Base-by-base conservation (phyloP, 2,797 vertebrate species). In the Phrynocephalus guinanensis region DNA sequence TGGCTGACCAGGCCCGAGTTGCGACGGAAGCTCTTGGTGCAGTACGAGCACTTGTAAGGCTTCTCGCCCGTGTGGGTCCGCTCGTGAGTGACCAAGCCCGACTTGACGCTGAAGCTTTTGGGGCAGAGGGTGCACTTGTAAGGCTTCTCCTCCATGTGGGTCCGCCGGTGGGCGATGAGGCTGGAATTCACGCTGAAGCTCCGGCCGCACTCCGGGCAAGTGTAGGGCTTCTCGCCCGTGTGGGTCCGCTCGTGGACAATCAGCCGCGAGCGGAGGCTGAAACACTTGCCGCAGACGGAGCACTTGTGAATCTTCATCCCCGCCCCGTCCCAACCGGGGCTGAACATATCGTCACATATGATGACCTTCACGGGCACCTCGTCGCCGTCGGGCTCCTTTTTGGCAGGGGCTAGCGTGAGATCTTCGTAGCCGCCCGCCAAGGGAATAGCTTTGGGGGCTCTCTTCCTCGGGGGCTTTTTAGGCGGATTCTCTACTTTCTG, bases 31-130 rank as follows among this genome's bases (percentile, higher is more conserved):
- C 91, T 92, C 85, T 95, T 95, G n/a, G 93, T 91, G 86, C 94
- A 95, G 5, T 93, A 91, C 15, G 90, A 84, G 83, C 94, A 95
- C 67, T 93, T 91, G 83, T 94, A 95, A 2, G 93, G 94, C 79
- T 95, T 95, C 80, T 95, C 95, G 15, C 94, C 93, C 0, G 92
- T 95, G 11, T 95, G 94, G 82, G 88, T 94, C 87, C 93, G 90
- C 5, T 94, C 86, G 68, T 95, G 94, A 9, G 79, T 79, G 1
- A 88, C 85, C 24, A 88, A 71, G 2, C 87, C 87, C 0, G 87
- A 88, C 60, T 88, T 88, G 60, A 88, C 87, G 2, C 90, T 92
- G 83, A 92, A 92, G 70, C 82, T 88, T n/a, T 79, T 90, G 3
- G 81, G 73, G 1, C 92, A 92, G 7, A 88, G 88, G 2, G 84